Base-by-base conservation (phyloP, 2,888 invertebrate genomes). In the Cryptus viduatorius region DNA sequence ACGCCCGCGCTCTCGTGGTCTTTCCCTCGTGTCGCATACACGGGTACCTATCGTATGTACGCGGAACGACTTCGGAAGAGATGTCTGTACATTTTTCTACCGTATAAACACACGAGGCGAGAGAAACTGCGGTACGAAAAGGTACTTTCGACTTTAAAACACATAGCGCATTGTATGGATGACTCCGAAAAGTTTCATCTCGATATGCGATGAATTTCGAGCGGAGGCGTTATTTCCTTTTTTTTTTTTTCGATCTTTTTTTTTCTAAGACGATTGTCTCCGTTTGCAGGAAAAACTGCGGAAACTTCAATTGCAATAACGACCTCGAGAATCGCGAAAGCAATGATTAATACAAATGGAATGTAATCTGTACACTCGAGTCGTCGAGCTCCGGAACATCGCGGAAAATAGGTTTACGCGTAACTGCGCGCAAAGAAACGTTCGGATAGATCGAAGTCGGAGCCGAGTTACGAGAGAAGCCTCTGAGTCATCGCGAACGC, bases 371-470 rank as follows among this genome's bases (percentile, higher is more conserved):
- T 56, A 24, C 56, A 4, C 56, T 10, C 56, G 56, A 56, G 24
- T 24, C 24, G 24, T 24, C 37, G 56, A 19, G 56, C 56, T 56
- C 56, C 19, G 4, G 48, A 48, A 46, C 61, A 42, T 73, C 0
- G 75, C 31, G 46, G 78, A 31, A 78, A 65, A 69, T 64, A 48
- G 53, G 42, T 10, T 73, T 50, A 68, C 64, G 69, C 44, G 69
- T 81, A 81, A 81, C 81, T 56, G 81, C 65, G 65, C 53, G 53
- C 24, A 81, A 71, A 37, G 59, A 67, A 56, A 53, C 65, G 65
- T 46, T 19, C 77, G 77, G 71, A 77, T 72, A 67, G 82, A 82
- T 82, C 65, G 71, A 53, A 82, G 76, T 81, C 81, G 71, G 81
- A 71, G 19, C 46, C 5, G 68, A 68, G 76, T 42, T 67, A 53